Conservation (phyloP, 2,797 vertebrate species). For the Choloepus didactylus region DNA sequence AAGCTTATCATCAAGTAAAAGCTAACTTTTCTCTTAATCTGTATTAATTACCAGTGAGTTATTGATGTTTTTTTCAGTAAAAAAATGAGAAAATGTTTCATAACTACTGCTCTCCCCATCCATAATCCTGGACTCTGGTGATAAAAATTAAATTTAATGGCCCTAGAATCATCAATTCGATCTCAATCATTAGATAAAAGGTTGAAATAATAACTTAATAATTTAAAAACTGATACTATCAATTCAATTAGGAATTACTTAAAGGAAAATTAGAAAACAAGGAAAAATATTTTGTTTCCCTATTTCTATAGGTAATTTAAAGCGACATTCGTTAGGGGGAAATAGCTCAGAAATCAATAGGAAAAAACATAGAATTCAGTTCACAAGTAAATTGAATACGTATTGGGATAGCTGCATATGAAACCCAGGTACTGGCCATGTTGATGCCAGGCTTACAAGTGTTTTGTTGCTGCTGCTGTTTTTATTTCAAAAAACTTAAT, state of each 20-base stretch:
- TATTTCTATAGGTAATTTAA: slow-evolving; percentile 12
- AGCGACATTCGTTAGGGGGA: background rate
- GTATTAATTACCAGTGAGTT: background rate
- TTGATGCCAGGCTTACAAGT: background rate
- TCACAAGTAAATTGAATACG: background rate
- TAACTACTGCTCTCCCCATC: background rate
- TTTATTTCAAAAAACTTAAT: slow-evolving; percentile 55
- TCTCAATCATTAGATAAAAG: slow-evolving; percentile 8
- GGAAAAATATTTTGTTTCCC: background rate
- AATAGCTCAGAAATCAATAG: slow-evolving; percentile 29
- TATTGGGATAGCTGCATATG: background rate
- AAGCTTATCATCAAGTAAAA: slow-evolving; percentile 43
- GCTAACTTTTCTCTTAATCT: slow-evolving; percentile 34
- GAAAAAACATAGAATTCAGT: background rate
- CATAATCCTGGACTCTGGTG: slow-evolving; percentile 7
- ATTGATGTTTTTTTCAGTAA: slow-evolving; percentile 16
- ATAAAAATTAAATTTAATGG: slow-evolving; percentile 59
- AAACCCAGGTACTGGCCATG: background rate
- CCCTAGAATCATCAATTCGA: slow-evolving; percentile 14
- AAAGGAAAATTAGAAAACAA: slow-evolving; percentile 1
- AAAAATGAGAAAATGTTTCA: slow-evolving; percentile 53
- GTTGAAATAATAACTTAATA: slow-evolving; percentile 57
- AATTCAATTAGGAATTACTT: background rate
- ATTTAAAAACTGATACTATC: slow-evolving; percentile 21
- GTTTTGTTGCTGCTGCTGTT: background rate